Conservation (phyloP, 1,140 invertebrate species). For the Drosophila rhopaloa region DNA sequence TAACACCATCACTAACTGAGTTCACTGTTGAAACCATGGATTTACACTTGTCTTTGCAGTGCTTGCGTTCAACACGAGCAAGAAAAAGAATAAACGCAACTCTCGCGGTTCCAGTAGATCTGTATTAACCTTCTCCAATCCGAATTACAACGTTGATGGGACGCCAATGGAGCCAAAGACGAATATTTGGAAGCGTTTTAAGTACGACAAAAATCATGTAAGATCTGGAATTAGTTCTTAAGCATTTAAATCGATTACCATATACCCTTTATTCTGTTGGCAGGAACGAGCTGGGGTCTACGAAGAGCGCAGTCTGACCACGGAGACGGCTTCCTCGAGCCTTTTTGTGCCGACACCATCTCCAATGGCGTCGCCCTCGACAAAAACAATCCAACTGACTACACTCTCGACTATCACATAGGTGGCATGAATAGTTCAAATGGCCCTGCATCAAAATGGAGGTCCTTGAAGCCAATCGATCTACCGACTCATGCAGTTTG, state of each 20-base stretch:
- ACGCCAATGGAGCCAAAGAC: conserved; percentile 86
- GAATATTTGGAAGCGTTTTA: conserved; percentile 89
- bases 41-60: conserved; percentile 68
- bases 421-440: conserved; percentile 14
- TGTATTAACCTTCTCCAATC: conserved; percentile 91
- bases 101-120: conserved; percentile 87
- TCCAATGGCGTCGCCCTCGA: conserved; percentile 81
- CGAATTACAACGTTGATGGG: conserved; percentile 87
- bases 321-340: conserved; percentile 82
- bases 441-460: conserved; percentile 2
- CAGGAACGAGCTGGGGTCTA: conserved; percentile 79
- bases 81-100: conserved; percentile 87
- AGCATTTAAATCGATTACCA: no score
- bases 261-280: no score
- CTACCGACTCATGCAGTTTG: conserved; percentile 1
- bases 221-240: no score
- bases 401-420: conserved; percentile 81
- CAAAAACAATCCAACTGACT: conserved; percentile 79
- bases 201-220: conserved; percentile 90
- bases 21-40: not conserved
- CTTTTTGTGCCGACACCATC: conserved; percentile 81
- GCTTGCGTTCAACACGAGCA: conserved; percentile 86
- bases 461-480: conserved; percentile 10
- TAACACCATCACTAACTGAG: not conserved
- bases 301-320: conserved; percentile 81